Percentiles rank a stretch among this genome's conserved stretches.
These are phyloP conservation scores for Tetramorium bicarinatum DNA, from an alignment of 2,888 invertebrate species.

Conservation along the genomic window DNA sequence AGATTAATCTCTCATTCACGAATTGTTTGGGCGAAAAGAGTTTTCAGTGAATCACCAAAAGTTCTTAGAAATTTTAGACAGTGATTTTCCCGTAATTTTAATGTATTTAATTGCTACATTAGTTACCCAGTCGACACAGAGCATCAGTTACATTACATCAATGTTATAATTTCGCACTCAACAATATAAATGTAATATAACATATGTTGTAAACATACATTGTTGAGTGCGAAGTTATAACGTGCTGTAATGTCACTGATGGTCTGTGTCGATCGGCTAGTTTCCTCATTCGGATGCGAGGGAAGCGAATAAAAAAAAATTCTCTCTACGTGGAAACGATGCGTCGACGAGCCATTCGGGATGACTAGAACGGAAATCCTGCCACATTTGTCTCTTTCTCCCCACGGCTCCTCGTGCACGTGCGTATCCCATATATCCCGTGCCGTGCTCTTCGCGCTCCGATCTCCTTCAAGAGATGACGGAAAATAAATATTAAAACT, in stretches of 20 bases:
- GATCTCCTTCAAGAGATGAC: conserved; percentile 57
- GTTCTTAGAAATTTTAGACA: background rate
- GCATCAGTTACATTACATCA: too few relatives aligned
- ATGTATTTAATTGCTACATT: too few relatives aligned
- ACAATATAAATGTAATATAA: too few relatives aligned
- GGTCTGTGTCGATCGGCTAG: too few relatives aligned
- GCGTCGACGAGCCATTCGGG: conserved; percentile 7
- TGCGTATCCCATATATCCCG: background rate
- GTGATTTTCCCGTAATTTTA: background rate
- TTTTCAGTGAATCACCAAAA: background rate
- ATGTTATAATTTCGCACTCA: too few relatives aligned
- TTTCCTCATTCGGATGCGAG: background rate
- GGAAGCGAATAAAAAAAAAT: background rate
- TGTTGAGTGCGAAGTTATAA: too few relatives aligned
- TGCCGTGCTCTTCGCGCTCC: conserved; percentile 27
- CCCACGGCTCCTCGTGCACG: conserved; percentile 21
- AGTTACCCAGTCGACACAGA: too few relatives aligned
- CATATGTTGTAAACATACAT: too few relatives aligned
- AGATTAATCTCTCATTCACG: background rate
- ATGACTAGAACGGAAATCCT: conserved; percentile 45
- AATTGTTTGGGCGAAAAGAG: too few relatives aligned
- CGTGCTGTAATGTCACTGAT: too few relatives aligned
- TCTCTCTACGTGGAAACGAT: background rate
- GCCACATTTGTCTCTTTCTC: background rate
- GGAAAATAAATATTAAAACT: conserved; percentile 75